Conservation (phyloP, 2,797 vertebrate species). For the Pseudotriccus pelzelni region DNA sequence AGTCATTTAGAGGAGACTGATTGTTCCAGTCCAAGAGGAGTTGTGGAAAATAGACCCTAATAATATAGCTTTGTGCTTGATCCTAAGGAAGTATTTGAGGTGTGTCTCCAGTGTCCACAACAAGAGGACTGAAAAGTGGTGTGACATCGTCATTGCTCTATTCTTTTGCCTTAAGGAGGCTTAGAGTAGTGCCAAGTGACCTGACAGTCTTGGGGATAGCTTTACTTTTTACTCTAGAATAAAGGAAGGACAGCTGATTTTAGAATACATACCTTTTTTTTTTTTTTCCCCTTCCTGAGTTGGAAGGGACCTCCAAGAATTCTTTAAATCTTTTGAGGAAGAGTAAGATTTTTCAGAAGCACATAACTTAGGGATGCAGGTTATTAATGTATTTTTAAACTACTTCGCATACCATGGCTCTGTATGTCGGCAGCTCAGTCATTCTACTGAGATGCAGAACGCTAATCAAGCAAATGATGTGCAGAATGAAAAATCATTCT, state of each 20-base stretch:
- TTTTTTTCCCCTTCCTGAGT: too few relatives aligned
- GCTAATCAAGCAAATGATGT: background rate
- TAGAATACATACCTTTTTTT: background rate
- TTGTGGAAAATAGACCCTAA: background rate
- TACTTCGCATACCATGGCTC: rapidly evolving
- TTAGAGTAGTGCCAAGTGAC: background rate
- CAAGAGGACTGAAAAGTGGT: background rate
- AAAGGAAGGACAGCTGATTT: background rate
- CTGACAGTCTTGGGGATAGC: background rate
- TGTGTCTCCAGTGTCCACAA: background rate
- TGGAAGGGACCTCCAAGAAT: background rate
- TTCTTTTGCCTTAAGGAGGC: background rate
- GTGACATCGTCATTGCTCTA: background rate
- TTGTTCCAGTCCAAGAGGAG: background rate
- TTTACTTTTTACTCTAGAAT: background rate
- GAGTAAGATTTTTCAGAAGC: background rate
- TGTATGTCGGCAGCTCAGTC: background rate
- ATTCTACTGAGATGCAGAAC: background rate
- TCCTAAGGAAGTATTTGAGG: background rate
- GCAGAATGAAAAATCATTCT: background rate
- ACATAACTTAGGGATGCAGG: background rate
- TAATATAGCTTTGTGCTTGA: background rate
- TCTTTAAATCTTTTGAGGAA: background rate
- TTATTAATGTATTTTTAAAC: background rate
- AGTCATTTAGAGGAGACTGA: background rate